phyloP scores from a whole-genome alignment of 2,113 vertebrate genomes.

The Triplophysa dalaica region DNA sequence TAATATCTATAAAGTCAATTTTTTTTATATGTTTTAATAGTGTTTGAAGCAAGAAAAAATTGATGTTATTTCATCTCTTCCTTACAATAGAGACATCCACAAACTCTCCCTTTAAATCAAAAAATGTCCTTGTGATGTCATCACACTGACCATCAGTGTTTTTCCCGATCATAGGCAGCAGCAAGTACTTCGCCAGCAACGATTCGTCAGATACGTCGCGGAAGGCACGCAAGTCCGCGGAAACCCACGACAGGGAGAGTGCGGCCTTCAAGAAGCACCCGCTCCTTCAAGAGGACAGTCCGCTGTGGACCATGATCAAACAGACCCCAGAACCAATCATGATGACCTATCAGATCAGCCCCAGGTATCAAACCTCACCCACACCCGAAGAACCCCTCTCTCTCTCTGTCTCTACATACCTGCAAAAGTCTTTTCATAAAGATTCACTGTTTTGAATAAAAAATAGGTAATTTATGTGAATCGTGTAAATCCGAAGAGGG shows the following conservation, averaged over 20 bases:
- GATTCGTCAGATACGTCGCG: conserved; percentile 76
- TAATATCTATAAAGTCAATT: too few relatives aligned
- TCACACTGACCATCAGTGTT: not conserved
- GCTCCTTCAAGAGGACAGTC: conserved; percentile 63
- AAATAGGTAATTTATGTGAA: too few relatives aligned
- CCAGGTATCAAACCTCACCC: conserved; percentile 72
- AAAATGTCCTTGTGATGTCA: not conserved
- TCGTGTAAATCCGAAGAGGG: too few relatives aligned
- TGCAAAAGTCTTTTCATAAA: too few relatives aligned
- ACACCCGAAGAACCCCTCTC: not conserved
- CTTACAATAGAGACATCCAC: too few relatives aligned
- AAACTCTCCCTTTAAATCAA: not conserved
- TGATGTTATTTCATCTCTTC: too few relatives aligned
- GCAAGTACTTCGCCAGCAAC: conserved; percentile 78
- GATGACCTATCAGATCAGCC: conserved; percentile 85
- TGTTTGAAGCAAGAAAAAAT: too few relatives aligned
- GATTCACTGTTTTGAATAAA: too few relatives aligned
- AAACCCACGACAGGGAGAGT: conserved; percentile 56
- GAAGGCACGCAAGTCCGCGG: conserved; percentile 66
- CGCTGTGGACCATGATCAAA: conserved; percentile 80
- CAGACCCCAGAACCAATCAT: conserved; percentile 74
- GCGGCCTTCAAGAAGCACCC: conserved; percentile 56
- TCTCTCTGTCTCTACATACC: not conserved
- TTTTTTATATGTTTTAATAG: too few relatives aligned
- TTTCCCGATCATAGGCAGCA: conserved; percentile 67